Evolutionary conservation across 2,797 vertebrate species (phyloP), one percentile per base, ranked within the genome.

Genomic region (Catharus ustulatus): DNA sequence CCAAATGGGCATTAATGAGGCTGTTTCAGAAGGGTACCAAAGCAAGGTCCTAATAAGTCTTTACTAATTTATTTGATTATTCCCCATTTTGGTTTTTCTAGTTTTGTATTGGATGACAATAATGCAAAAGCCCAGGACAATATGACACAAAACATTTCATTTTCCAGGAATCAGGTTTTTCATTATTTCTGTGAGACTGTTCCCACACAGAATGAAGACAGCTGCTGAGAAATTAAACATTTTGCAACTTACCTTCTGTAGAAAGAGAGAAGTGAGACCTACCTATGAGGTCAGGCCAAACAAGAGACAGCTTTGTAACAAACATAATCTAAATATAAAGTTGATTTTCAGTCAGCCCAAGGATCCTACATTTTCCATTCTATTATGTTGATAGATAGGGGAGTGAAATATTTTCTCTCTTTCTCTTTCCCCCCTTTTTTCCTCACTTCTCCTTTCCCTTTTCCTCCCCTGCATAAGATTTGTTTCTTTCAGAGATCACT

Each of bases 371-470:
- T 46, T 84, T 89, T 61, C 54, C 13, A 14, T 75, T 67, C 40
- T 32, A 10, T 58, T 49, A 6, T 46, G 11, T 51, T 34, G 54
- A 58, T 13, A 51, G 21, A 15, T 26, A 30, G 2, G 5, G 6
- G 38, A 84, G 3, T 26, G 11, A 54, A 75, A 48, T 62, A 6
- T 18, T 69, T 15, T 64, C 6, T 46, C 3, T 32, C 20, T 52
- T 23, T 26, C 9, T 45, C 4, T 55, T 43, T 2, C 3, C 2
- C 1, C 2, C 2, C 5, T n/a, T n/a, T 4, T 8, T 7, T 6
- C 15, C 18, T 11, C 10, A 4, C 43, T 21, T 36, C 5, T 5
- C n/a, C n/a, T 52, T 52, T 49, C 8, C 10, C 11, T 30, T 73
- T 40, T 13, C 4, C 13, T 29, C 79, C 45, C 16, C 5, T 13